Evolutionary conservation across 2,888 invertebrate species (phyloP), one percentile per base, ranked within the genome.

Genomic region (Branchellion lobata): DNA sequence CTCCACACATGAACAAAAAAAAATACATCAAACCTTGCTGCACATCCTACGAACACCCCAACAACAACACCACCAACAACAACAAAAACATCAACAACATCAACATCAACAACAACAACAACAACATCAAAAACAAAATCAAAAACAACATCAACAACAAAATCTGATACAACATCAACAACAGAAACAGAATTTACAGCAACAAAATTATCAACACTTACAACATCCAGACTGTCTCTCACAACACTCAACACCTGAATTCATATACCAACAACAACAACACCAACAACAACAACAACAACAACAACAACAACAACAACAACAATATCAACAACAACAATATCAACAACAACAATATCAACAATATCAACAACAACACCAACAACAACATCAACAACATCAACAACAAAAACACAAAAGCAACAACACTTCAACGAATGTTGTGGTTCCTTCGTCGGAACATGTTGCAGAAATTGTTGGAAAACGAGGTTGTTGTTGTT

Each of bases 401-500:
- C 11, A n/a, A 14, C 8, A n/a, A n/a, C 11, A 14, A 8, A 8
- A 65, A 65, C 65, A 65, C n/a, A 65, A 65, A 65, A 27, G 29
- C 65, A 65, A n/a, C n/a, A 65, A 65, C 65, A 65, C n/a, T 14
- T 14, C 65, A 65, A 24, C 65, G 11, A n/a, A 65, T 24, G 24
- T 27, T 8, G 24, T 47, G 8, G 47, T 47, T 14, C 47, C 47
- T 14, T 47, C 47, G 8, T 47, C 47, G 18, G 47, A 47, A 47
- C 47, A 34, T 77, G 33, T 31, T 65, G 68, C n/a, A 72, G 78
- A 57, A 69, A 71, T 33, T 79, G 72, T 51, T 71, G 74, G 61
- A 61, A 73, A 79, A 51, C 65, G 61, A 61, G 69, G 61, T 51
- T 24, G 68, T 51, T 57, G 65, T n/a, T 61, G 65, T 29, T 33